Base-by-base conservation (phyloP, 2,113 vertebrate species). In the Alligator mississippiensis region DNA sequence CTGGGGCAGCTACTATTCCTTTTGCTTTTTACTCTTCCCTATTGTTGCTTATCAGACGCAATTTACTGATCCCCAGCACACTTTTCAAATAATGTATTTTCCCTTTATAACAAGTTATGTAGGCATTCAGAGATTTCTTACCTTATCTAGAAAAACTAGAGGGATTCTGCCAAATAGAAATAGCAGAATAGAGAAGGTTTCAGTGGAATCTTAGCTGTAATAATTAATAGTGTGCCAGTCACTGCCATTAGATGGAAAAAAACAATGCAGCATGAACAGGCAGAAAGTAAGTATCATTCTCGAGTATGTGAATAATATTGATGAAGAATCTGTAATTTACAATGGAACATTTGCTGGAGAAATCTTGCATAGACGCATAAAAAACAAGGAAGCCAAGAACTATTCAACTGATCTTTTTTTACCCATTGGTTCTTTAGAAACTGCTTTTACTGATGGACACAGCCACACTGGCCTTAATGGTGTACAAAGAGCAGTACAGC, bases 141-240 rank as follows among this genome's bases (percentile, higher is more conserved):
- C 47, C 61, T 91, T 76, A 62, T 85, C 74, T 62, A 80, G 38
- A 74, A 89, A 74, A 68, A 59, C 30, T 18, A 58, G 70, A 74
- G 34, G 34, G 28, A 80, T 85, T 87, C 72, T 75, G 3, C 58
- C 80, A 60, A 68, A 59, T 75, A 91, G 86, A 85, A 93, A 38
- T 16, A 77, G 22, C 14, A 25, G 25, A 77, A 18, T 89, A 90
- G 81, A 60, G 76, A 82, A 27, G 88, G 70, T 57, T 92, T 96
- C 47, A n/a, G 55, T 87, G 86, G 92, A 95, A 95, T 85, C 55
- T 28, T 79, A 19, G 79, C 57, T 28, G 34, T 25, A 59, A 38
- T 84, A 91, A 91, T 95, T 93, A 94, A 85, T 77, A 90, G 77
- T 7, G 30, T 17, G 34, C 91, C 80, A 64, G 62, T 21, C n/a